Percentiles rank a stretch among this genome's conserved stretches.
These are phyloP conservation scores for Plodia interpunctella DNA, from an alignment of 1,140 invertebrate genomes.

Conservation along the genomic window DNA sequence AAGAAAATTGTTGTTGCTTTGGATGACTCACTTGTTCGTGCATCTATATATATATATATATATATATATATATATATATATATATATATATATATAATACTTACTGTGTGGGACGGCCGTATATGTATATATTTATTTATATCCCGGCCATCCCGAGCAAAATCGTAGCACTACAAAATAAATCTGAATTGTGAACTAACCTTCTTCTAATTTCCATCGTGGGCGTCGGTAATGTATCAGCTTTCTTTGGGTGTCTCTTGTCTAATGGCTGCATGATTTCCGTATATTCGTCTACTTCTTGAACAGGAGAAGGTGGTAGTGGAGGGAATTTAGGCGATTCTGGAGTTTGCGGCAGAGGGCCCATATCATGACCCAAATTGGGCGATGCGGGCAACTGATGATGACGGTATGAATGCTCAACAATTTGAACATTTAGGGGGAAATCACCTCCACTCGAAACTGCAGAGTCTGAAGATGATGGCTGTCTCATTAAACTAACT, in stretches of 20 bases:
- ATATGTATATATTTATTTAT: too few relatives aligned
- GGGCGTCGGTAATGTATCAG: constrained; percentile 76
- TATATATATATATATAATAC: too few relatives aligned
- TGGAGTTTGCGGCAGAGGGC: constrained; percentile 76
- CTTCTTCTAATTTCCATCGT: constrained; percentile 53
- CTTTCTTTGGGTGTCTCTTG: constrained; percentile 68
- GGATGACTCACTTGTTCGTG: too few relatives aligned
- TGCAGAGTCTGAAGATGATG: constrained; percentile 66
- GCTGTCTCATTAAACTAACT: constrained; percentile 74
- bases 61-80: too few relatives aligned
- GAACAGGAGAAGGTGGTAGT: constrained; percentile 85
- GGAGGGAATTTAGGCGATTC: constrained; percentile 86
- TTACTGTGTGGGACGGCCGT: too few relatives aligned
- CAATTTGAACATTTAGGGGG: constrained; percentile 72
- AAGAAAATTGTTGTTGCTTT: too few relatives aligned
- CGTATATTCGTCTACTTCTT: constrained; percentile 85
- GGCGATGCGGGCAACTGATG: constrained; percentile 62
- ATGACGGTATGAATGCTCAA: constrained; percentile 72
- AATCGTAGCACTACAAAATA: too few relatives aligned
- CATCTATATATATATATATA: too few relatives aligned
- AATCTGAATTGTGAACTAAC: too few relatives aligned
- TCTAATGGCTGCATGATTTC: constrained; percentile 79
- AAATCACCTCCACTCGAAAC: constrained; percentile 74
- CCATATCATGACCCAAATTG: constrained; percentile 59
- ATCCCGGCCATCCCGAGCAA: too few relatives aligned